Conservation (phyloP, 2,113 vertebrate species). For the Melanostigma gelatinosum region DNA sequence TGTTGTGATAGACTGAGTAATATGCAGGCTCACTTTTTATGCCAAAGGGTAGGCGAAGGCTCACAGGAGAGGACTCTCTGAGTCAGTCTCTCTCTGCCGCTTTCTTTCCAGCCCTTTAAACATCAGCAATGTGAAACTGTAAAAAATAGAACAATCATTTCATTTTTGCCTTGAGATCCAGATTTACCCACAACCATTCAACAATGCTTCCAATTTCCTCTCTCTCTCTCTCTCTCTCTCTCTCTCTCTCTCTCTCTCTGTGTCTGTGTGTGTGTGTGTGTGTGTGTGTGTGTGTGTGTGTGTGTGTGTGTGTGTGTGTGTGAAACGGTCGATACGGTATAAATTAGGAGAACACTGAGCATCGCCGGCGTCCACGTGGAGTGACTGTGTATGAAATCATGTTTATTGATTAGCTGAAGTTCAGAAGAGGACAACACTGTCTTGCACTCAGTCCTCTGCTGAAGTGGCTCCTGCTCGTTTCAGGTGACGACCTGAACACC, state of each 20-base stretch:
- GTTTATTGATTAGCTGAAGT: constrained; percentile 72
- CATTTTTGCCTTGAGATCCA: constrained; percentile 41
- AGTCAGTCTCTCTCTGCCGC: constrained; percentile 50
- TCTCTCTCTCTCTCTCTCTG: neutral
- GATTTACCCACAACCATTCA: constrained; percentile 48
- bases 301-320: constrained; percentile 28
- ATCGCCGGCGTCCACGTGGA: constrained; percentile 38
- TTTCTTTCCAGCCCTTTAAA: constrained; percentile 51
- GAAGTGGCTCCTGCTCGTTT: constrained; percentile 45
- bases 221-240: neutral
- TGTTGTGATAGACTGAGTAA: constrained; percentile 76
- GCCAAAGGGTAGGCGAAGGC: constrained; percentile 72
- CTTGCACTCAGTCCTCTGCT: constrained; percentile 35
- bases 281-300: constrained; percentile 39
- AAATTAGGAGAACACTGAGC: constrained; percentile 59
- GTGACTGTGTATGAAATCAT: constrained; percentile 68
- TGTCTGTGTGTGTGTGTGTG: constrained; percentile 48
- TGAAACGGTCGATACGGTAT: constrained; percentile 63
- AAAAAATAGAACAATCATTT: constrained; percentile 64
- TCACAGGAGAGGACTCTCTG: constrained; percentile 63
- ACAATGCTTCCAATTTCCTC: constrained; percentile 7
- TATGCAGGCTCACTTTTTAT: constrained; percentile 78
- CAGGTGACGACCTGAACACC: constrained; percentile 57
- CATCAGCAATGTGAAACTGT: constrained; percentile 57
- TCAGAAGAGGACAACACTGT: constrained; percentile 61